These are phyloP conservation scores for Zaprionus taronus DNA, from an alignment of 1,140 invertebrate genomes.

Conservation along the genomic window DNA sequence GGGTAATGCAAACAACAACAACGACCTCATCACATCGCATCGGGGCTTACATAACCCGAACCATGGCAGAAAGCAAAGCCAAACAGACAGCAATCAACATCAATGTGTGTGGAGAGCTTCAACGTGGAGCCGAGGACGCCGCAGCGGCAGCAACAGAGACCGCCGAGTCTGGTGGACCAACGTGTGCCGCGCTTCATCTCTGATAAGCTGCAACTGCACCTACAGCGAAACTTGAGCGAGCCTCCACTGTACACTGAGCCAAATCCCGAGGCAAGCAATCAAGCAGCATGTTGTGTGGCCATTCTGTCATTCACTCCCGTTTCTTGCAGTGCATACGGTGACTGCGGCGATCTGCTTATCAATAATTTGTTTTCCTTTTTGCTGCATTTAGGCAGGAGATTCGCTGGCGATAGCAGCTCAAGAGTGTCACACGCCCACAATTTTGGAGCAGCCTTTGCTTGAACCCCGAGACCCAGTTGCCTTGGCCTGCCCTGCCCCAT, in stretches of 20 bases:
- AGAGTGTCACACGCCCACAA: constrained; percentile 82
- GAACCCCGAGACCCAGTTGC: constrained; percentile 36
- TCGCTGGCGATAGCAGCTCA: constrained; percentile 70
- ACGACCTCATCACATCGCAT: constrained; percentile 34
- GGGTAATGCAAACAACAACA: constrained; percentile 47
- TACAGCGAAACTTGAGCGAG: constrained; percentile 63
- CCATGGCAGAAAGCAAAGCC: constrained; percentile 39
- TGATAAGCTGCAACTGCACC: constrained; percentile 77
- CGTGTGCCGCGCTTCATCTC: constrained; percentile 77
- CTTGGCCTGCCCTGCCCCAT: constrained; percentile 33
- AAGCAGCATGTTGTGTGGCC: constrained; percentile 30
- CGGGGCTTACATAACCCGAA: constrained; percentile 61
- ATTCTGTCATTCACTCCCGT: constrained; percentile 38
- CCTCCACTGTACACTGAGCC: constrained; percentile 53
- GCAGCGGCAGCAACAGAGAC: constrained; percentile 13
- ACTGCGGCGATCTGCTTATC: constrained; percentile 71
- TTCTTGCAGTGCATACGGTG: constrained; percentile 59
- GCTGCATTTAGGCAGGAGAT: constrained; percentile 74
- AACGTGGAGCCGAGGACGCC: constrained; percentile 29
- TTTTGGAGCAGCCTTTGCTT: constrained; percentile 62
- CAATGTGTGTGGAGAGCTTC: constrained; percentile 47
- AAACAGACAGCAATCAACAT: constrained; percentile 71
- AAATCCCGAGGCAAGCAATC: constrained; percentile 36
- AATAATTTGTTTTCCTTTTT: constrained; percentile 78
- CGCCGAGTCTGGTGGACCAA: constrained; percentile 58